Base-by-base conservation (phyloP, 2,888 invertebrate genomes). In the Drosophila tripunctata region DNA sequence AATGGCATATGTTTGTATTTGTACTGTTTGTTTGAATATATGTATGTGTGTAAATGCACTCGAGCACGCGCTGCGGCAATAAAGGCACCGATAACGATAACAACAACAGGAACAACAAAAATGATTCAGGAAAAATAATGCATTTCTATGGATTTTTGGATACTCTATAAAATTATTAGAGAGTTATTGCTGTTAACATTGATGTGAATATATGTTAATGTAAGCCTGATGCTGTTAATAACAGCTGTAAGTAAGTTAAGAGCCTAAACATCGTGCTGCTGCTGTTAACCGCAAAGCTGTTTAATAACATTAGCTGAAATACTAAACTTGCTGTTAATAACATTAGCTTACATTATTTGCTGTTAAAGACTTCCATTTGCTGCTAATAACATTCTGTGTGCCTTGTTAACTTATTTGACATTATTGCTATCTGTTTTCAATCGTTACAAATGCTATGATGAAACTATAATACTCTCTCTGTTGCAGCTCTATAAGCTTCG, bases 1-100 rank as follows among this genome's bases (percentile, higher is more conserved):
- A 81, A 58, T 67, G 67, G 27, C 75, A 78, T 65, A 64, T 83
- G 83, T 74, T 78, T 81, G 68, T 71, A 67, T 74, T 64, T 74
- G 66, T 68, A 44, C 50, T 66, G 14, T 60, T 48, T 63, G 51
- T 33, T 52, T 51, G 31, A 15, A n/a, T 57, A 24, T 57, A 43
- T 40, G 40, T 48, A 33, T 30, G 30, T 38, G 31, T 45, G 75
- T 64, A 85, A 82, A 81, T 81, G 86, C 79, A 79, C 86, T 81
- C 68, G 76, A 81, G 86, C 81, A 81, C 81, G 81, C 82, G 48
- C 74, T 56, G 50, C 71, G 40, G 24, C 60, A 55, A 64, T 56
- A 45, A 68, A 56, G 43, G 61, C 63, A 48, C 67, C 78, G 68
- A 69, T 72, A 68, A 72, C 68, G 72, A 52, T 63, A 66, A 48